phyloP scores from a whole-genome alignment of 1,140 invertebrate species.

The Uloborus diversus region DNA sequence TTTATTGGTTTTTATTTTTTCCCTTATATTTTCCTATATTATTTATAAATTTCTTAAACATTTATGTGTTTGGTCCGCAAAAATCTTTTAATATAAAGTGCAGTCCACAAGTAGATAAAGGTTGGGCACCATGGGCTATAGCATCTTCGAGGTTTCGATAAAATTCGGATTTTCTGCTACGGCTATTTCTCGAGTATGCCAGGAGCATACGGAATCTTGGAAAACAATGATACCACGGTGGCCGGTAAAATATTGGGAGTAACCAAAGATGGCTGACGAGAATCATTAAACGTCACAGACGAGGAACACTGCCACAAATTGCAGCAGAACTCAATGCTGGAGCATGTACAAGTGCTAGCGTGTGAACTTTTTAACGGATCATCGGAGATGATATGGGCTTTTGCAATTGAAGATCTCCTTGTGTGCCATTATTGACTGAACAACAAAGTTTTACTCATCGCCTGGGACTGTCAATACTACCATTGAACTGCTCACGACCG shows the following conservation, averaged over 20 bases:
- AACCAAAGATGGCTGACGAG: not conserved
- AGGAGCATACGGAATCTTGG: too few species aligned
- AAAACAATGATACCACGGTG: not conserved
- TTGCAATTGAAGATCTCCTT: not conserved
- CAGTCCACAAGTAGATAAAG: too few species aligned
- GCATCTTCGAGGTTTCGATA: too few species aligned
- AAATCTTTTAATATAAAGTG: too few species aligned
- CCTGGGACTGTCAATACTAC: not conserved
- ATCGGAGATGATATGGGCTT: not conserved
- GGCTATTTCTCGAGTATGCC: too few species aligned
- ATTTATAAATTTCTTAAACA: too few species aligned
- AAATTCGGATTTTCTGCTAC: too few species aligned
- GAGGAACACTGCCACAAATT: not conserved
- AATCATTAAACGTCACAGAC: not conserved
- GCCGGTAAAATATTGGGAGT: not conserved
- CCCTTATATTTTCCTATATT: too few species aligned
- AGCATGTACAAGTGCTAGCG: not conserved
- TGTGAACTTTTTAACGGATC: not conserved
- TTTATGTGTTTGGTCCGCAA: too few species aligned
- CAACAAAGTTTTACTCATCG: not conserved
- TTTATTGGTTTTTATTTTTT: too few species aligned
- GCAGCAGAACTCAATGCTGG: not conserved
- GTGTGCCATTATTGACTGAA: not conserved
- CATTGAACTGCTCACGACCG: not conserved
- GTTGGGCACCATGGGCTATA: too few species aligned